Conservation (phyloP, 2,888 invertebrate genomes). For the Melieria omissa region DNA sequence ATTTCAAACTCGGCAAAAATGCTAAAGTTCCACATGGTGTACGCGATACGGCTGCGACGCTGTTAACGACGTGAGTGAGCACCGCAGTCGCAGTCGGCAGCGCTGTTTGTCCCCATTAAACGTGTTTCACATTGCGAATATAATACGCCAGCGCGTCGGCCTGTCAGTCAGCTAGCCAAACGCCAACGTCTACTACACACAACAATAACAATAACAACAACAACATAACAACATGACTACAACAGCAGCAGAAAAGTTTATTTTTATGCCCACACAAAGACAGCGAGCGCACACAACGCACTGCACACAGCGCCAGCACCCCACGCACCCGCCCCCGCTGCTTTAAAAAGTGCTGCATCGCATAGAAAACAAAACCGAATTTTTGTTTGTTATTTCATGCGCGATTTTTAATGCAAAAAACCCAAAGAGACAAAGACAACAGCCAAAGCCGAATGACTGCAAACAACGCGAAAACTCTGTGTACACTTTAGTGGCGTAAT, state of each 20-base stretch:
- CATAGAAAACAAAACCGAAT: no score
- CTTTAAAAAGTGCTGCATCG: no score
- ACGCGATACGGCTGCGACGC: not conserved
- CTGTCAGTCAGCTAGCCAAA: not conserved
- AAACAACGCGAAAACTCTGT: no score
- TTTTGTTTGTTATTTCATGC: no score
- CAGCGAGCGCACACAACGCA: no score
- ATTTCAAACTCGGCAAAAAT: not conserved
- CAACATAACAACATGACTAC: no score
- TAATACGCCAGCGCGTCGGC: constrained; percentile 20
- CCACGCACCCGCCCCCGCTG: no score
- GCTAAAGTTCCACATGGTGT: not conserved
- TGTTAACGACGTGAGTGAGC: constrained; percentile 1
- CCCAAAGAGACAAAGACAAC: no score
- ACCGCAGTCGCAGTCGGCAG: constrained; percentile 7
- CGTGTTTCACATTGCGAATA: constrained; percentile 32
- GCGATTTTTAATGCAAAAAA: no score
- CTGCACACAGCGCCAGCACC: no score
- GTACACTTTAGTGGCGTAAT: no score
- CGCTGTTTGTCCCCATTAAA: constrained; percentile 25
- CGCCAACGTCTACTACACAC: not conserved
- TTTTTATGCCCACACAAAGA: not conserved
- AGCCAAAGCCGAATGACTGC: no score
- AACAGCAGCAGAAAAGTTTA: not conserved
- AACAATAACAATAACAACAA: constrained; percentile 2